phyloP scores from a whole-genome alignment of 2,888 invertebrate genomes.

The Drosophila leonis region DNA sequence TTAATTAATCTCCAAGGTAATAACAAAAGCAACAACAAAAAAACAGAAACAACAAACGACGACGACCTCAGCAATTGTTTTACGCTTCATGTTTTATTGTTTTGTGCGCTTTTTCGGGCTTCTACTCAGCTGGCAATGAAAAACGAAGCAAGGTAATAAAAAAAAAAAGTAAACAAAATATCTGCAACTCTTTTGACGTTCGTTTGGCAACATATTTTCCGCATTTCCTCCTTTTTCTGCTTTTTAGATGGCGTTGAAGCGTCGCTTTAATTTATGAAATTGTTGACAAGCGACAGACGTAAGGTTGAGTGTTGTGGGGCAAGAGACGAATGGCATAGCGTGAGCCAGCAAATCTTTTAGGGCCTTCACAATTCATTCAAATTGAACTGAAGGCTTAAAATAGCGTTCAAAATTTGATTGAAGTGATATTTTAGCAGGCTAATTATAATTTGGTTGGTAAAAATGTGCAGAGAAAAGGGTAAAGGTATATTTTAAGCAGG shows the following conservation, averaged over 20 bases:
- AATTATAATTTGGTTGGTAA: background rate
- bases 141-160: conserved; percentile 18
- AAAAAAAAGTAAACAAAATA: conserved; percentile 25
- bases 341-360: background rate
- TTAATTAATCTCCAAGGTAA: conserved; percentile 83
- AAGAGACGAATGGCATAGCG: background rate
- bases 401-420: background rate
- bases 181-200: conserved; percentile 53
- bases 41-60: conserved; percentile 17
- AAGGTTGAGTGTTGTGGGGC: too few species aligned
- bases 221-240: conserved; percentile 8
- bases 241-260: conserved; percentile 45
- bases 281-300: conserved; percentile 43
- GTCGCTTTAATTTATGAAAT: conserved; percentile 74
- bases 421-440: background rate
- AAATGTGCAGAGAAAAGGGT: background rate
- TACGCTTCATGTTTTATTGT: conserved; percentile 71
- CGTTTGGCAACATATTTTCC: conserved; percentile 26
- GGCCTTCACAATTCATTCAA: conserved; percentile 8
- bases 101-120: conserved; percentile 42
- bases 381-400: background rate
- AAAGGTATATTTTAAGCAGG: background rate
- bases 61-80: conserved; percentile 65
- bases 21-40: conserved; percentile 59
- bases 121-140: conserved; percentile 34